A percentile compares a stretch with the other conserved stretches of the same genome.
phyloP scores from a whole-genome alignment of 2,113 vertebrate species.

The Cavia aperea region DNA sequence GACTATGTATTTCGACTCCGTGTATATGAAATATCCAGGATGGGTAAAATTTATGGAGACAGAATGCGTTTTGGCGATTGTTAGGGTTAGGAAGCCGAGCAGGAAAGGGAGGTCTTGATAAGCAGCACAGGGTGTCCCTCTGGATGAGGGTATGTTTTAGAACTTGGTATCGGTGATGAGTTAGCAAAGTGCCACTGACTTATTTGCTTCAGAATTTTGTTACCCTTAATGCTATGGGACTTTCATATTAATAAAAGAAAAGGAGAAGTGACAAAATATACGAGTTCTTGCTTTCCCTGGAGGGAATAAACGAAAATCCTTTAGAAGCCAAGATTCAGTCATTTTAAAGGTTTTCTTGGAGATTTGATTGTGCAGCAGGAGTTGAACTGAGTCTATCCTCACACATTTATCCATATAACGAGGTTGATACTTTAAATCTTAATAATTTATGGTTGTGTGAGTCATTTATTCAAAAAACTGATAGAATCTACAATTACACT shows the following conservation, averaged over 20 bases:
- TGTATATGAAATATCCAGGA: background rate
- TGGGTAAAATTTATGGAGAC: background rate
- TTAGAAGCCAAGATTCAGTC: background rate
- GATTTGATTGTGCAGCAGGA: background rate
- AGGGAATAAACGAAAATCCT: background rate
- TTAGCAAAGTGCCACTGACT: background rate
- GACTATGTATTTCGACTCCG: background rate
- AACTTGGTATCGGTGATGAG: background rate
- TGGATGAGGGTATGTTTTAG: background rate
- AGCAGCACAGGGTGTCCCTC: background rate
- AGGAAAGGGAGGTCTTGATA: background rate
- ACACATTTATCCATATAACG: background rate
- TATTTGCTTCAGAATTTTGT: background rate
- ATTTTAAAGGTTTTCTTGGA: background rate
- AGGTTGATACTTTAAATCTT: background rate
- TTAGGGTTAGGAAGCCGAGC: background rate
- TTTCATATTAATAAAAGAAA: background rate
- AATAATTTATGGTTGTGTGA: background rate
- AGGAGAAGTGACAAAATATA: background rate
- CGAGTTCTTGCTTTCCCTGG: background rate
- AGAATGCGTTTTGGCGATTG: background rate
- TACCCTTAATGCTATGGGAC: background rate
- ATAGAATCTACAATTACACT: background rate
- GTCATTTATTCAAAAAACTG: conserved; percentile 22
- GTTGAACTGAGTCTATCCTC: background rate